phyloP scores from a whole-genome alignment of 2,113 vertebrate species.

The Podarcis cretensis region DNA sequence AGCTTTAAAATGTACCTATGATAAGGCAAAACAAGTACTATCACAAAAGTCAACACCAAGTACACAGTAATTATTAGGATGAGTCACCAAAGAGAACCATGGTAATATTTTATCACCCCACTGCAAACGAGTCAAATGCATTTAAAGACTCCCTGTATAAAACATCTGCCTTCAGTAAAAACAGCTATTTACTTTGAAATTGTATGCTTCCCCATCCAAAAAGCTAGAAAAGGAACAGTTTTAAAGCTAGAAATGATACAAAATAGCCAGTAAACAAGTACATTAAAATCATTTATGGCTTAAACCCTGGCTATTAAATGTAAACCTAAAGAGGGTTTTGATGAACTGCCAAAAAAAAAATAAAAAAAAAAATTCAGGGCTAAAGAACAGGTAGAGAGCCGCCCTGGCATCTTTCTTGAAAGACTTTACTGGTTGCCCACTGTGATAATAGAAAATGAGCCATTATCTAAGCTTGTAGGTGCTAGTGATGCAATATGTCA shows the following conservation, averaged over 20 bases:
- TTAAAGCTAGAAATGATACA: not conserved
- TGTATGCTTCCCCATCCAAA: not conserved
- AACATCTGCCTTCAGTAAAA: not conserved
- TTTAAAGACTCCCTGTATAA: not conserved
- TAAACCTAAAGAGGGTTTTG: not conserved
- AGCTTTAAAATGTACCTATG: constrained; percentile 19
- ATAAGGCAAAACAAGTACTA: constrained; percentile 15
- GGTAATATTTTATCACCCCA: constrained; percentile 2
- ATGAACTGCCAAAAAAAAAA: not conserved
- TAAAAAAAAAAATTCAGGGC: not conserved
- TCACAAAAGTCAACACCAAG: constrained; percentile 11
- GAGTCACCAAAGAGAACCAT: constrained; percentile 14
- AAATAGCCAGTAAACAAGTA: not conserved
- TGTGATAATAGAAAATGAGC: not conserved
- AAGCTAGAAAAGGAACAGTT: not conserved
- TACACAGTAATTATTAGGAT: constrained; percentile 18
- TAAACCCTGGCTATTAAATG: not conserved
- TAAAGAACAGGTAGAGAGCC: not conserved
- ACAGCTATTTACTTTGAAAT: not conserved
- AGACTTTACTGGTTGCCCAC: not conserved
- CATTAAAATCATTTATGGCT: not conserved
- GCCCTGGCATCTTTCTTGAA: not conserved
- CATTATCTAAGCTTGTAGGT: not conserved
- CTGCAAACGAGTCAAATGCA: not conserved
- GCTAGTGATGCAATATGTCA: not conserved